These are phyloP conservation scores for Dryococelus australis DNA, from an alignment of 2,888 invertebrate genomes.

Conservation along the genomic window DNA sequence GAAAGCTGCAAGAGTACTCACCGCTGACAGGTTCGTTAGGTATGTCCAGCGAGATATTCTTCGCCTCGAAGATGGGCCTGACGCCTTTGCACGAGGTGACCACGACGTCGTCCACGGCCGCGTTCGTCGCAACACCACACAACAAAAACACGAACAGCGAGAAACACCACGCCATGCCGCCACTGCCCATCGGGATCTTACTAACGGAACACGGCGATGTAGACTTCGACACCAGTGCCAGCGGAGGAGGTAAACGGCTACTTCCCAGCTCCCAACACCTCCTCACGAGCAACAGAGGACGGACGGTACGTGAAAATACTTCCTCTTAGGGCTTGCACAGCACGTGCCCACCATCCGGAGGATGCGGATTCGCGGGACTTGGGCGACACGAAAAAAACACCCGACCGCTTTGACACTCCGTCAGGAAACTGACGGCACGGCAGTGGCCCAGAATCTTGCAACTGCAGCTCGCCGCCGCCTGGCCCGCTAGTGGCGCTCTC, in stretches of 20 bases:
- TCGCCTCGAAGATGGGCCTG: slow-evolving; percentile 35
- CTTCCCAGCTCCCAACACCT: no score
- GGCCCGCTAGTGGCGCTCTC: neutral
- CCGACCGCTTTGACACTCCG: slow-evolving; percentile 16
- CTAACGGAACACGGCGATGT: neutral
- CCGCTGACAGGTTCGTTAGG: slow-evolving; percentile 35
- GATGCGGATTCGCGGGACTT: neutral
- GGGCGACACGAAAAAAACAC: neutral
- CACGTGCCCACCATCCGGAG: slow-evolving; percentile 13
- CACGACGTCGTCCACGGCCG: slow-evolving; percentile 29
- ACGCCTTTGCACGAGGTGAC: slow-evolving; percentile 34
- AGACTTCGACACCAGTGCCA: no score
- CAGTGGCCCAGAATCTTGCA: neutral
- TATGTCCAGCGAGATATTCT: slow-evolving; percentile 33
- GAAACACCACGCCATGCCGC: slow-evolving; percentile 21
- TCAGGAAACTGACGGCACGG: neutral
- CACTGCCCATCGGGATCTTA: neutral
- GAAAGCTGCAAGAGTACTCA: slow-evolving; percentile 8
- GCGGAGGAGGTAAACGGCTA: no score
- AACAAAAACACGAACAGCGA: slow-evolving; percentile 18
- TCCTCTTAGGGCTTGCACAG: neutral
- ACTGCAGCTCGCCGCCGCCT: neutral
- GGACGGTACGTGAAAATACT: neutral
- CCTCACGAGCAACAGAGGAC: no score
- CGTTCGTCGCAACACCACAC: slow-evolving; percentile 12